Conservation (phyloP, 2,113 vertebrate genomes). For the Eptesicus fuscus region DNA sequence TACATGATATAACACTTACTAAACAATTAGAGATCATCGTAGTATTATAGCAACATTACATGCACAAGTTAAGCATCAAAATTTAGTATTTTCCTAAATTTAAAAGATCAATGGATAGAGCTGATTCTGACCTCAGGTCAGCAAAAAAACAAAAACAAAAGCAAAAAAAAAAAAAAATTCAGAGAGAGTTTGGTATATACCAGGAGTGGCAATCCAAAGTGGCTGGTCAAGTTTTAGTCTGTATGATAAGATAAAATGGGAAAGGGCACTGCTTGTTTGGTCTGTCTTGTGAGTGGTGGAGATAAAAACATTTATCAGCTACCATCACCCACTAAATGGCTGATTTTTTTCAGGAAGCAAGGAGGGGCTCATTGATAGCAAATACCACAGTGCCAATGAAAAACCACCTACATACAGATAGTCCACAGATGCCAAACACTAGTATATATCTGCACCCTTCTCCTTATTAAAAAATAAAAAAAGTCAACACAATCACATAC, state of each 20-base stretch:
- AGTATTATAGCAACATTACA: constrained; percentile 44
- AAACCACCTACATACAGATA: background rate
- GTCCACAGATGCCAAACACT: constrained; percentile 19
- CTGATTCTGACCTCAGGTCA: background rate
- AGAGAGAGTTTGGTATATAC: constrained; percentile 28
- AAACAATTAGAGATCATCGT: constrained; percentile 20
- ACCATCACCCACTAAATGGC: background rate
- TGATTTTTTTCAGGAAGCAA: background rate
- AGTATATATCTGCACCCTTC: background rate
- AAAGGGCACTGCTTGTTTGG: background rate
- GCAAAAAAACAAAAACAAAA: background rate
- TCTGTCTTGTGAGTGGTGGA: background rate
- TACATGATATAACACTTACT: constrained; percentile 23
- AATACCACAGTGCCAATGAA: background rate
- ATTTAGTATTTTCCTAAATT: background rate
- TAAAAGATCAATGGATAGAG: constrained; percentile 46
- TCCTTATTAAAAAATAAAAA: background rate
- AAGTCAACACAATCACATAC: constrained; percentile 84
- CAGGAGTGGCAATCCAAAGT: background rate
- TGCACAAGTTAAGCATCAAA: constrained; percentile 39
- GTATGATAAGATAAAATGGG: background rate
- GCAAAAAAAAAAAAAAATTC: background rate
- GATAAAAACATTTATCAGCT: background rate
- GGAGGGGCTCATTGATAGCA: background rate
- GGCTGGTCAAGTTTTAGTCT: background rate